Base-by-base conservation (phyloP, 2,888 invertebrate species). In the Omphaloscelis lunosa region DNA sequence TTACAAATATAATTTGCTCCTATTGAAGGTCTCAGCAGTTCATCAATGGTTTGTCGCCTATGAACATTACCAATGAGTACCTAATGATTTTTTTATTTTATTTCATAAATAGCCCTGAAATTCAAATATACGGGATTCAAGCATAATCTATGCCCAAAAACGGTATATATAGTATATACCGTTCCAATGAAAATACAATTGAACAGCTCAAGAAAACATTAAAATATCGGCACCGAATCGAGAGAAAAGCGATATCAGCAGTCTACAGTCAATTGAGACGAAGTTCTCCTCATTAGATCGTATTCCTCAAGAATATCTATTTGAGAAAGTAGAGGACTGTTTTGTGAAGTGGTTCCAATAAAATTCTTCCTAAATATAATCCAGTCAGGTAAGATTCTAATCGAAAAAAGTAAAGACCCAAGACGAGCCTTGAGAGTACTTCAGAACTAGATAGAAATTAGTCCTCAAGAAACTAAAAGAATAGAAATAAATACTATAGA, bases 401-500 rank as follows among this genome's bases (percentile, higher is more conserved):
- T 51, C 20, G 56, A 70, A 75, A 61, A 53, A 67, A 12, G 15
- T 34, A 58, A 75, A 70, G 34, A 58, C 17, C 17, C 62, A 17
- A 63, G 59, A 34, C 15, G 17, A 75, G 9, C 1, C 34, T 65
- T 41, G 53, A 70, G 61, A 34, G 62, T 29, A 56, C 68, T 85
- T 70, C 61, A 81, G 56, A 29, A 71, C 20, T 58, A 65, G 67
- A 75, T 77, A 72, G 17, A 67, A 78, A 86, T 84, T 83, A 80
- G 74, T 77, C 27, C 41, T 63, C 70, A 67, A 79, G 79, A 75
- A 83, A 87, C 72, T 80, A 80, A 80, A 86, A 72, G 71, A 82
- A 86, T 72, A 67, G 39, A 84, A 82, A 77, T 61, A 82, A 82
- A 77, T 77, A 80, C 66, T 79, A 82, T 86, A 88, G 76, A 86